Conservation (phyloP, 2,113 vertebrate genomes). For the Epinephelus lanceolatus region DNA sequence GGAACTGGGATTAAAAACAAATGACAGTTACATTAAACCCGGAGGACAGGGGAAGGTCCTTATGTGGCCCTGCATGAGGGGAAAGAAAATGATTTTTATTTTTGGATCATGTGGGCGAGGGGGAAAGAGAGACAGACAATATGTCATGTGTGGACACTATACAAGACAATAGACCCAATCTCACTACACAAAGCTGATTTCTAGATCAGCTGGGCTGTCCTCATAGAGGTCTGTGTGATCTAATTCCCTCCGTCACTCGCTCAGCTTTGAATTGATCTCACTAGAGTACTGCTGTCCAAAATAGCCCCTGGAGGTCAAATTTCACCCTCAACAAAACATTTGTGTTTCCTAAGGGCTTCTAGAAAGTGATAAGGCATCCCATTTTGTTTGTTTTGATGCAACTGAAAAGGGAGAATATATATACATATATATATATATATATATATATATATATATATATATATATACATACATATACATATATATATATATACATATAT, state of each 20-base stretch:
- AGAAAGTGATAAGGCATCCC: neutral
- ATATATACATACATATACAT: too few relatives aligned
- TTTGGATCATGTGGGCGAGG: constrained; percentile 48
- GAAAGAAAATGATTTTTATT: constrained; percentile 66
- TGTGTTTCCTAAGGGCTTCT: neutral
- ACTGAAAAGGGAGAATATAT: neutral
- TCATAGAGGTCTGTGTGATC: constrained; percentile 13
- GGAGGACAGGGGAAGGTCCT: constrained; percentile 34
- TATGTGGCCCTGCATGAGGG: constrained; percentile 34
- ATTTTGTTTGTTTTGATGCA: neutral
- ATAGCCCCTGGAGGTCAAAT: constrained; percentile 12
- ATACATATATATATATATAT: too few relatives aligned
- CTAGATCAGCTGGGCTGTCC: neutral
- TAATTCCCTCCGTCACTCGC: constrained; percentile 8
- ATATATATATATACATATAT: too few relatives aligned
- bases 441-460: too few relatives aligned
- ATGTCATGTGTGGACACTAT: constrained; percentile 24
- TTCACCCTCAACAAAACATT: constrained; percentile 12
- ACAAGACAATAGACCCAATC: constrained; percentile 43
- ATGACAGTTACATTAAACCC: constrained; percentile 55
- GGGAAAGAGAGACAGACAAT: constrained; percentile 37
- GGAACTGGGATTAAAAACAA: constrained; percentile 56
- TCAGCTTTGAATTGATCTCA: constrained; percentile 10
- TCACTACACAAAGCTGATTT: constrained; percentile 7
- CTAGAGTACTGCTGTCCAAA: constrained; percentile 1